Evolutionary conservation across 2,797 vertebrate genomes (phyloP).

Genomic region (Galagoides demidoff): DNA sequence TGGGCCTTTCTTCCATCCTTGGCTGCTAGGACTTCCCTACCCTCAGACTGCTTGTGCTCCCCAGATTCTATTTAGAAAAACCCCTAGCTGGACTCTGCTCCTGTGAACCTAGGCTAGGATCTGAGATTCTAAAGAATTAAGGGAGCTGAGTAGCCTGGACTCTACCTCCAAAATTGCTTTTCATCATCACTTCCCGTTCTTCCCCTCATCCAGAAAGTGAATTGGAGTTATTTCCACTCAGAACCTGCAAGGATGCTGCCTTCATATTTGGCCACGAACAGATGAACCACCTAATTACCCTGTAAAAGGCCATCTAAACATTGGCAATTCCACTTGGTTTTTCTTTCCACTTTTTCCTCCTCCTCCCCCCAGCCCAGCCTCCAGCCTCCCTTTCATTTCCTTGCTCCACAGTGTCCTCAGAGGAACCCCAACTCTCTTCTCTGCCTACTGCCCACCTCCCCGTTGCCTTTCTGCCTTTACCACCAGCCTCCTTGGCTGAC

Average conservation of each 20-base stretch:
- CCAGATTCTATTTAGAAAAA: neutral
- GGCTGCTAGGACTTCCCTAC: neutral
- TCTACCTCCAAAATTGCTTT: neutral
- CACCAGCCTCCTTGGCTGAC: neutral
- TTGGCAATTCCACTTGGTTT: slow-evolving; percentile 60
- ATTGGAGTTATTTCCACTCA: slow-evolving; percentile 53
- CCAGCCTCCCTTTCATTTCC: slow-evolving; percentile 53
- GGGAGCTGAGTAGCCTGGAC: neutral
- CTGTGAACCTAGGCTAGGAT: neutral
- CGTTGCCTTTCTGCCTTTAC: neutral
- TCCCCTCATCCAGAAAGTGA: neutral
- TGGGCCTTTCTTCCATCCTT: neutral
- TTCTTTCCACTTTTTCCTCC: slow-evolving; percentile 73
- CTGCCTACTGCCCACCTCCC: neutral
- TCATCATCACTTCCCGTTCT: neutral
- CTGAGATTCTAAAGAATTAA: neutral
- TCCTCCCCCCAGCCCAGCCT: neutral
- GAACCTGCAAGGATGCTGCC: slow-evolving; percentile 58
- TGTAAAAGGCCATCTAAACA: slow-evolving; percentile 71
- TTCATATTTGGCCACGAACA: slow-evolving; percentile 57
- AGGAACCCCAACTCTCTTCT: slow-evolving; percentile 64
- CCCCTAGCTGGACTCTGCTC: neutral
- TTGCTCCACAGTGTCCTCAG: slow-evolving; percentile 74
- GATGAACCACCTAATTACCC: slow-evolving; percentile 58
- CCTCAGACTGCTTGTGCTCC: neutral